Percentiles rank a stretch among this genome's conserved stretches.
These are phyloP conservation scores for Drosophila insularis DNA, from an alignment of 1,140 invertebrate species.

Conservation along the genomic window DNA sequence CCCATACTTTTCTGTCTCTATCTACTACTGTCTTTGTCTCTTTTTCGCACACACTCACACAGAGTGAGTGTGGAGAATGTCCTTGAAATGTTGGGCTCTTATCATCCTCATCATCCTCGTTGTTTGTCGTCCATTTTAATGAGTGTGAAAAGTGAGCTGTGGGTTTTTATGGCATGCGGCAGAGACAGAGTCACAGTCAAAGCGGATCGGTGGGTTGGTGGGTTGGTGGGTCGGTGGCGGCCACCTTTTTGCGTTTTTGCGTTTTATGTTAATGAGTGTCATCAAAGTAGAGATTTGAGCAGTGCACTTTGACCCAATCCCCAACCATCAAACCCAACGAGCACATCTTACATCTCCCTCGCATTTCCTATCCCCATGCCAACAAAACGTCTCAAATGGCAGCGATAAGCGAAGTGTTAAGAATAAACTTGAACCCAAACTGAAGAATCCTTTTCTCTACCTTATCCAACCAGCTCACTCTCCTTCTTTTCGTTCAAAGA, in stretches of 20 bases:
- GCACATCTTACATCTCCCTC: background rate
- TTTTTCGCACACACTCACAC: too few species aligned
- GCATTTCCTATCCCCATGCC: background rate
- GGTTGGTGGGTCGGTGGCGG: constrained; percentile 29
- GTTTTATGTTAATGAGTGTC: constrained; percentile 78
- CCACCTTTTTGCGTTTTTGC: constrained; percentile 46
- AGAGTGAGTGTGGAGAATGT: constrained; percentile 20
- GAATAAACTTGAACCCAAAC: background rate
- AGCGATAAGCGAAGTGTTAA: constrained; percentile 5
- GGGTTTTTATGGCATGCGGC: constrained; percentile 51
- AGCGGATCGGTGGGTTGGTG: constrained; percentile 7
- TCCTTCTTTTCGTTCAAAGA: background rate
- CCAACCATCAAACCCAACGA: background rate
- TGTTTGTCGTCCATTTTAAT: constrained; percentile 60
- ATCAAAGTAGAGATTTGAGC: constrained; percentile 65
- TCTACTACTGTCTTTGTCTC: background rate
- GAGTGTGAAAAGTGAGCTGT: constrained; percentile 74
- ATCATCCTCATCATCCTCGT: constrained; percentile 23
- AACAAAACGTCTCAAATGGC: constrained; percentile 19
- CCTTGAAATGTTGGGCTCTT: constrained; percentile 35
- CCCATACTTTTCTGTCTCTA: too few species aligned
- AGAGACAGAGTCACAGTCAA: too few species aligned
- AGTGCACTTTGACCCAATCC: constrained; percentile 10
- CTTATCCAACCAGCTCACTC: background rate
- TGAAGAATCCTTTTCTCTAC: background rate